These are phyloP conservation scores for Wasmannia auropunctata DNA, from an alignment of 1,140 invertebrate genomes.

Conservation along the genomic window DNA sequence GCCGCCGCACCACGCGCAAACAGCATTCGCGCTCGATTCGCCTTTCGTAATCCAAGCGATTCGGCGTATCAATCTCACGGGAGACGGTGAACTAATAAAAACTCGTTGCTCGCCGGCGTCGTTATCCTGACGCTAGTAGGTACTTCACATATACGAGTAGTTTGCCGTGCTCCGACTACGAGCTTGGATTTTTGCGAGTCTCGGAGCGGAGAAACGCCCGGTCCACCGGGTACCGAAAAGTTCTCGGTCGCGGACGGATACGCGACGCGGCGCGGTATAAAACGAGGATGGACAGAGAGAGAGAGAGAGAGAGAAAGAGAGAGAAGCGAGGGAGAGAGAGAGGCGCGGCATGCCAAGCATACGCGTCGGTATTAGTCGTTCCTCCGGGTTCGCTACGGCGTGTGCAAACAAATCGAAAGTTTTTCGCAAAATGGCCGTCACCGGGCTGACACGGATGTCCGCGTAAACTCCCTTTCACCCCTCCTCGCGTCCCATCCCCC, in stretches of 20 bases:
- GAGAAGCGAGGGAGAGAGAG: not conserved
- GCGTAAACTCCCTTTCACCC: slow-evolving; percentile 77
- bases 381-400: slow-evolving; percentile 68
- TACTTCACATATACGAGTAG: not conserved
- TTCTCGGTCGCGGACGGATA: slow-evolving; percentile 65
- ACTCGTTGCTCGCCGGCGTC: slow-evolving; percentile 25
- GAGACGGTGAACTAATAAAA: slow-evolving; percentile 49
- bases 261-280: slow-evolving; percentile 67
- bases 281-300: slow-evolving; percentile 69
- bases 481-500: slow-evolving; percentile 35
- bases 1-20: slow-evolving; percentile 55
- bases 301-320: slow-evolving; percentile 18
- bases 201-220: slow-evolving; percentile 51
- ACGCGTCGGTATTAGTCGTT: slow-evolving; percentile 81
- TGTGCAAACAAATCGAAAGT: slow-evolving; percentile 84
- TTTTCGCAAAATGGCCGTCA: slow-evolving; percentile 86
- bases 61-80: slow-evolving; percentile 65
- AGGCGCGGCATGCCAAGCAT: slow-evolving; percentile 79
- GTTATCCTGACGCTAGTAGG: slow-evolving; percentile 1
- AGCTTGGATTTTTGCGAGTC: slow-evolving; percentile 63
- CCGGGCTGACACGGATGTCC: slow-evolving; percentile 83
- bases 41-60: slow-evolving; percentile 63
- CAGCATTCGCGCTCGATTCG: slow-evolving; percentile 59
- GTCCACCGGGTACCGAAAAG: slow-evolving; percentile 67
- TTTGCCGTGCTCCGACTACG: not conserved